Conservation (phyloP, 1,140 invertebrate species). For the Drosophila azteca region DNA sequence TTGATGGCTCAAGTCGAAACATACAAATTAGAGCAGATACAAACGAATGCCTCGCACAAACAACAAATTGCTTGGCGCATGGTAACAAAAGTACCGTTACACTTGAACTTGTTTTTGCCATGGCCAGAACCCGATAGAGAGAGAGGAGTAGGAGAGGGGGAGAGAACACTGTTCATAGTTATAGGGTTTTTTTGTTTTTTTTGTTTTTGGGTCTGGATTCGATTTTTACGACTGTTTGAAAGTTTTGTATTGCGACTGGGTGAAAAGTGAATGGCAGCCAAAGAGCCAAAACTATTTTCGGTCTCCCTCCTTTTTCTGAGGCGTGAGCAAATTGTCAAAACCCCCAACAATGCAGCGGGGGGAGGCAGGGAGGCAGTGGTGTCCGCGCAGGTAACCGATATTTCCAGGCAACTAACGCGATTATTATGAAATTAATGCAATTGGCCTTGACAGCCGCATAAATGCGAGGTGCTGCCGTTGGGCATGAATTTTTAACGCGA, state of each 20-base stretch:
- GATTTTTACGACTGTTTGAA: conserved; percentile 72
- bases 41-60: conserved; percentile 54
- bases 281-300: conserved; percentile 58
- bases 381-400: conserved; percentile 6
- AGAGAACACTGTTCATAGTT: conserved; percentile 33
- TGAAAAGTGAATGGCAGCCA: conserved; percentile 76
- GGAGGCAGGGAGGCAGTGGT: too few species aligned
- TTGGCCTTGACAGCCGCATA: conserved; percentile 71
- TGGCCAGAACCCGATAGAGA: conserved; percentile 20
- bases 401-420: conserved; percentile 48
- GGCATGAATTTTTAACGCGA: conserved; percentile 32
- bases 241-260: conserved; percentile 52
- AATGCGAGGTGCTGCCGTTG: conserved; percentile 29
- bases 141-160: neutral
- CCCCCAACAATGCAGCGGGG: conserved; percentile 42
- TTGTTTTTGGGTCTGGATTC: conserved; percentile 53
- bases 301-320: conserved; percentile 32
- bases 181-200: neutral
- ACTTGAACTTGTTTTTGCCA: conserved; percentile 51
- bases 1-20: conserved; percentile 31
- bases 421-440: conserved; percentile 75
- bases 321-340: conserved; percentile 65
- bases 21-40: conserved; percentile 80
- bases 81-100: conserved; percentile 78
- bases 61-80: conserved; percentile 75